Conservation (phyloP, 2,113 vertebrate genomes). For the Solea solea region DNA sequence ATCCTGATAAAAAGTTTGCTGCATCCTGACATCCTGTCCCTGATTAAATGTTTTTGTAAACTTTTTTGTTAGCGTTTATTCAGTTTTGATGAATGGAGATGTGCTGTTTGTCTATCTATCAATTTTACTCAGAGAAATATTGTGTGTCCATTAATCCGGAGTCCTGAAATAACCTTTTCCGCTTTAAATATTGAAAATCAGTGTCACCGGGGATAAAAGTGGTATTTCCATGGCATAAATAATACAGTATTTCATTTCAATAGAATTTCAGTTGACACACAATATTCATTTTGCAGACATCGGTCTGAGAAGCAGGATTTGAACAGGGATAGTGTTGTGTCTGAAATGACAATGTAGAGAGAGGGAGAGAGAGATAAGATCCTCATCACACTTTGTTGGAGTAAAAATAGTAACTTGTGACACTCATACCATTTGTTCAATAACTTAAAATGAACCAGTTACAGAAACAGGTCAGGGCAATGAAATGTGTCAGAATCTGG, state of each 20-base stretch:
- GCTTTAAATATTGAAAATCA: conserved; percentile 50
- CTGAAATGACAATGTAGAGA: conserved; percentile 9
- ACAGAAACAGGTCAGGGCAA: conserved; percentile 20
- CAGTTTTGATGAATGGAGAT: background rate
- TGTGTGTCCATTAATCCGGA: conserved; percentile 8
- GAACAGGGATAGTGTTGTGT: background rate
- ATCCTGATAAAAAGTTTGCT: background rate
- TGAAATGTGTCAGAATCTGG: conserved; percentile 36
- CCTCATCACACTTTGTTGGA: conserved; percentile 4
- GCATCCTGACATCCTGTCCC: background rate
- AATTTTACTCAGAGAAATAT: conserved; percentile 1
- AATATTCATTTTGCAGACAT: conserved; percentile 31
- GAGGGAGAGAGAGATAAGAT: background rate
- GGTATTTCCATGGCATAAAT: conserved; percentile 47
- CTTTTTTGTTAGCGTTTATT: conserved; percentile 1
- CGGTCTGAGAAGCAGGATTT: conserved; percentile 1
- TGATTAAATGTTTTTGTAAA: background rate
- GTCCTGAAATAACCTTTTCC: conserved; percentile 29
- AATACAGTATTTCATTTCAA: conserved; percentile 49
- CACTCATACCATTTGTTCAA: conserved; percentile 15
- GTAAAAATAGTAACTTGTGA: conserved; percentile 33
- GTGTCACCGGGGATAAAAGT: conserved; percentile 24
- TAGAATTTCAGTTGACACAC: conserved; percentile 35
- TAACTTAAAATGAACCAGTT: conserved; percentile 33
- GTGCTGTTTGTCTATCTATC: background rate